phyloP scores from a whole-genome alignment of 2,797 vertebrate genomes.

The Limosa lapponica region DNA sequence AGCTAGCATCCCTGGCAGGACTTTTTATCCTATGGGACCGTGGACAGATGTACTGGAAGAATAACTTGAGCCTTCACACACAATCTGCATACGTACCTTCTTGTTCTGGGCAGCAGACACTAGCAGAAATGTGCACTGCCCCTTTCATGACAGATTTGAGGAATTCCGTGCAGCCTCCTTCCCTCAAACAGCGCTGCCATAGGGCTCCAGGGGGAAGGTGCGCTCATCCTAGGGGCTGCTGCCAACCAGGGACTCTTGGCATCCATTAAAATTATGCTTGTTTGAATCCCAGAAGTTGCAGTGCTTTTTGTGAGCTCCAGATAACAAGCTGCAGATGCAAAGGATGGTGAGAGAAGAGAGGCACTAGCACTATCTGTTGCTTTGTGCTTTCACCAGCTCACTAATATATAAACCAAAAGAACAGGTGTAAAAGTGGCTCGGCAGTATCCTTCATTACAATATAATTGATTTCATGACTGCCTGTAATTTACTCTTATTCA shows the following conservation, averaged over 20 bases:
- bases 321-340: background rate
- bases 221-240: background rate
- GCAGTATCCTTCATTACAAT: background rate
- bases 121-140: background rate
- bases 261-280: background rate
- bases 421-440: background rate
- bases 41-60: background rate
- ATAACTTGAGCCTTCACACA: background rate
- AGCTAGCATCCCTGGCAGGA: background rate
- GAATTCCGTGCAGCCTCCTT: background rate
- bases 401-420: background rate
- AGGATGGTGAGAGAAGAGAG: background rate
- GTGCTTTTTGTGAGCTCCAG: background rate
- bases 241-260: background rate
- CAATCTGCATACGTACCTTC: background rate
- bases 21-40: background rate
- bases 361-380: background rate
- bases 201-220: background rate
- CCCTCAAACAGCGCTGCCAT: background rate
- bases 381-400: background rate
- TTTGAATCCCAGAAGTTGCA: background rate
- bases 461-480: background rate
- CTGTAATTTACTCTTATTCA: conserved; percentile 7
- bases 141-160: background rate
- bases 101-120: background rate